Percentiles rank a stretch among this genome's conserved stretches.
These are phyloP conservation scores for Bucco capensis DNA, from an alignment of 2,113 vertebrate genomes.

Conservation along the genomic window DNA sequence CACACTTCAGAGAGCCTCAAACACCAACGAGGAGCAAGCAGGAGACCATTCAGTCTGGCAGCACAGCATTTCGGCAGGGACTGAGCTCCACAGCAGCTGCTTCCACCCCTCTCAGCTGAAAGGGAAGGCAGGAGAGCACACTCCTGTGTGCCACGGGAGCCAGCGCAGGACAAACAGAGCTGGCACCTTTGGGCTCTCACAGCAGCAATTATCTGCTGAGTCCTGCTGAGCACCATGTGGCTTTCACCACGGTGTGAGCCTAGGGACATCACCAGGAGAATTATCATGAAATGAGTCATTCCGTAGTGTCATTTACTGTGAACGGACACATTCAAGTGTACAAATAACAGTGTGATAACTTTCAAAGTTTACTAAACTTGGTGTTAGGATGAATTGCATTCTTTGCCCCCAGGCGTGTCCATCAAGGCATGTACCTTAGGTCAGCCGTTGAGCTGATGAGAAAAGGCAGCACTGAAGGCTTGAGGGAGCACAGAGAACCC, in stretches of 20 bases:
- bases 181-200: accelerated
- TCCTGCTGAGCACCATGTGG: accelerated
- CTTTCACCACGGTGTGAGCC: background rate
- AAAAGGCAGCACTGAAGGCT: background rate
- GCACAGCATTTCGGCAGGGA: background rate
- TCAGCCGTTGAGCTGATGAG: background rate
- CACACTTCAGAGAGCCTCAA: accelerated
- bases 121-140: background rate
- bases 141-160: accelerated
- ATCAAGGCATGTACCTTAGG: accelerated
- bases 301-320: accelerated
- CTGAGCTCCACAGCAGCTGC: accelerated
- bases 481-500: too few species aligned
- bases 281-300: accelerated
- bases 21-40: accelerated
- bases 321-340: accelerated
- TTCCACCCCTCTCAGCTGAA: accelerated
- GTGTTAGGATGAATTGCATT: background rate
- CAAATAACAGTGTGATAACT: accelerated
- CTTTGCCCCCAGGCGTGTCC: accelerated
- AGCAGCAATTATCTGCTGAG: background rate
- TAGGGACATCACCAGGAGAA: accelerated
- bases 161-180: accelerated
- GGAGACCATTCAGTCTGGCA: background rate
- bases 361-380: background rate